Evolutionary conservation across 1,140 invertebrate genomes (phyloP).

Genomic region (Anagrus nilaparvatae): DNA sequence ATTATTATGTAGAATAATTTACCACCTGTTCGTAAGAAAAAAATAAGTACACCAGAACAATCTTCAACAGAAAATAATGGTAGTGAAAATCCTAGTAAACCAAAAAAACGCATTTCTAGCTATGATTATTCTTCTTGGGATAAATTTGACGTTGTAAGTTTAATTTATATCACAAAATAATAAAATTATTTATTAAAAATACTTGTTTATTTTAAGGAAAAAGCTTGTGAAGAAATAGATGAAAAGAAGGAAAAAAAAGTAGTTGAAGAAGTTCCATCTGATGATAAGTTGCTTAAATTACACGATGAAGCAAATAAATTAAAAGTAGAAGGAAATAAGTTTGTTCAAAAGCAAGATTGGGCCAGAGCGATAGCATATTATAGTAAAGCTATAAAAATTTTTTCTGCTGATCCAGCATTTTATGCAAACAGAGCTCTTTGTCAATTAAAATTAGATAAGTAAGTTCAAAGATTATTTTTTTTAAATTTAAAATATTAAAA

Average conservation of each 20-base stretch:
- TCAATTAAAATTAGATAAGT: constrained; percentile 75
- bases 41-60: constrained; percentile 6
- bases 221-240: constrained; percentile 60
- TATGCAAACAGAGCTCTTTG: constrained; percentile 84
- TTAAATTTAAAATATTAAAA: neutral
- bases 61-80: constrained; percentile 21
- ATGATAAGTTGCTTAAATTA: constrained; percentile 50
- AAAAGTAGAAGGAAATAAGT: constrained; percentile 65
- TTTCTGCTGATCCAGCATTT: constrained; percentile 69
- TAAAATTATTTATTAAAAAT: constrained; percentile 1
- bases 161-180: constrained; percentile 8
- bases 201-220: constrained; percentile 42
- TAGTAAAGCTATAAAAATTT: constrained; percentile 63
- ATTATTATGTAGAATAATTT: constrained; percentile 21
- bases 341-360: constrained; percentile 69
- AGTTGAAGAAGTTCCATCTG: constrained; percentile 44
- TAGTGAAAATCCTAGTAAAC: constrained; percentile 21
- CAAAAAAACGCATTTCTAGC: constrained; percentile 34
- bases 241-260: constrained; percentile 45
- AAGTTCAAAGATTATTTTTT: constrained; percentile 25
- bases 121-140: constrained; percentile 69
- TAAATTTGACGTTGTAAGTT: constrained; percentile 66
- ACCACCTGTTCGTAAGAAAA: constrained; percentile 47
- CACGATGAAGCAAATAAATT: constrained; percentile 35
- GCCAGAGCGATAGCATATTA: constrained; percentile 72